Evolutionary conservation across 2,113 vertebrate genomes (phyloP), one percentile per base, ranked within the genome.

Genomic region (Pipa parva): DNA sequence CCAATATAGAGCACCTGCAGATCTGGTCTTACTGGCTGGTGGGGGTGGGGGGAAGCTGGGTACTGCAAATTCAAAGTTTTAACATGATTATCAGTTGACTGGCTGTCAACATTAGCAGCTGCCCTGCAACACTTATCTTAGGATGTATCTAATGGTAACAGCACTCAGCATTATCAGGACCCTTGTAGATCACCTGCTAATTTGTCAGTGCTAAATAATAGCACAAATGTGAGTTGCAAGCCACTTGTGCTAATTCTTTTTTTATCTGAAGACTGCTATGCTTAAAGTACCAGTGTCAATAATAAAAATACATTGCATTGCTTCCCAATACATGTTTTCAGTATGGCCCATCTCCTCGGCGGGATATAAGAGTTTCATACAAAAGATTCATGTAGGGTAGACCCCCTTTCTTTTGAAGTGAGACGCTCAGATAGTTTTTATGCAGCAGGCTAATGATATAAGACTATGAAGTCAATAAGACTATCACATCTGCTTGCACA

Each of bases 101-200:
- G 22, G 13, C 36, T 65, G 63, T 65, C 63, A 65, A 65, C 51
- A 65, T 42, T 24, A 56, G 51, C 63, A 65, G 51, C 63, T 46
- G 63, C 63, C 42, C 11, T 56, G 37, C 9, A 26, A 6, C 6
- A 12, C 51, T 65, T 65, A 56, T 65, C 63, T 7, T 8, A 46
- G 36, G 13, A 20, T 46, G 18, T 46, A 65, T 56, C 63, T 57
- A 39, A 65, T 46, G 36, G 28, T 8, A 36, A 36, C 28, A 36
- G 29, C 31, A 25, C 45, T 45, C 25, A 12, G 39, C 3, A 27
- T 48, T n/a, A 24, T 21, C 20, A 22, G 36, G 63, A 45, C 63
- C 37, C 51, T 65, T 29, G 51, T 64, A 29, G 37, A 56, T 10
- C 4, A 36, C 7, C 55, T 58, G 39, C n/a, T 21, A n/a, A n/a